Evolutionary conservation across 2,888 invertebrate species (phyloP).

Genomic region (Ectemnius cavifrons): DNA sequence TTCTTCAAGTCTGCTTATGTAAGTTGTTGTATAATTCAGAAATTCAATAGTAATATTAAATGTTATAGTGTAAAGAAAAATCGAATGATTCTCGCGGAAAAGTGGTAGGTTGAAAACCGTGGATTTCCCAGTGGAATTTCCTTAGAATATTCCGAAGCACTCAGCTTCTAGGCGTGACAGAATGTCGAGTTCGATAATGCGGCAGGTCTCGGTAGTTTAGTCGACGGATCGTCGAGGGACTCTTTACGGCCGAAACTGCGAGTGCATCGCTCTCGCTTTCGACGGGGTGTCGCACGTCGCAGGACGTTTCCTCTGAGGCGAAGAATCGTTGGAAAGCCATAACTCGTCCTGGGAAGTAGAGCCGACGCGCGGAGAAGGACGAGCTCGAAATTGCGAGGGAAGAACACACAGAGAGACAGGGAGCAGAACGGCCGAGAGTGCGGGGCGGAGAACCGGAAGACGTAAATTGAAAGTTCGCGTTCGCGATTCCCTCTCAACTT

Average conservation of each 20-base stretch:
- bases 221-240: background rate
- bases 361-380: constrained; percentile 2
- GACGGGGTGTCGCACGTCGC: constrained; percentile 10
- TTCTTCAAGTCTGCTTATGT: constrained; percentile 74
- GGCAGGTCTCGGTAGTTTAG: background rate
- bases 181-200: background rate
- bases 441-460: constrained; percentile 20
- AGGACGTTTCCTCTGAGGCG: constrained; percentile 1
- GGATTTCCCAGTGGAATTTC: too few species aligned
- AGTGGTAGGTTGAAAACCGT: too few species aligned
- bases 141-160: too few species aligned
- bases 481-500: constrained; percentile 46
- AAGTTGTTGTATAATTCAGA: constrained; percentile 58
- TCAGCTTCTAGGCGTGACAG: too few species aligned
- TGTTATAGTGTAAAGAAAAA: too few species aligned
- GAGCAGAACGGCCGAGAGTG: constrained; percentile 3
- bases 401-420: constrained; percentile 7
- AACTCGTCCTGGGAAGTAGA: constrained; percentile 2
- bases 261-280: background rate
- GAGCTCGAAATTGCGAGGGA: constrained; percentile 28
- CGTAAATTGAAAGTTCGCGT: constrained; percentile 69
- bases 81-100: too few species aligned
- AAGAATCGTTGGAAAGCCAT: constrained; percentile 12
- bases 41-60: too few species aligned
- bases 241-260: background rate